These are phyloP conservation scores for Stegodyphus dumicola DNA, from an alignment of 1,140 invertebrate genomes.

Conservation along the genomic window DNA sequence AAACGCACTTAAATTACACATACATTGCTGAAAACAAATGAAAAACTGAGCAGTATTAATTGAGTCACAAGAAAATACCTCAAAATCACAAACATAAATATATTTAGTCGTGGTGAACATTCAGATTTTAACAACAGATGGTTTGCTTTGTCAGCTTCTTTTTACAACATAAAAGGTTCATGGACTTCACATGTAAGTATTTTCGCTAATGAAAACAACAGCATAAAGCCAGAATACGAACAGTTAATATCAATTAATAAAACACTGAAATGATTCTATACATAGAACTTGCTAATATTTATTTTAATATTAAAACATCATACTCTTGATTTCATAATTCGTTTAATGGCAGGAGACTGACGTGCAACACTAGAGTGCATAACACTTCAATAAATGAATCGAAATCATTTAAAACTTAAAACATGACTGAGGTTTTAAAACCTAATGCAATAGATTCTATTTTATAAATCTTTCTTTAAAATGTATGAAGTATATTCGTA, in stretches of 20 bases:
- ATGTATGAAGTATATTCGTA: background rate
- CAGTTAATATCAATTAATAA: conserved; percentile 34
- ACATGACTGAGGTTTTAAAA: no score
- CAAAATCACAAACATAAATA: conserved; percentile 23
- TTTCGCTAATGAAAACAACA: conserved; percentile 49
- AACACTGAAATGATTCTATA: conserved; percentile 60
- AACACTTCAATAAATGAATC: conserved; percentile 24
- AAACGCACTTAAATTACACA: conserved; percentile 57
- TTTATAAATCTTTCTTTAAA: background rate
- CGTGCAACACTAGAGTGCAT: conserved; percentile 40
- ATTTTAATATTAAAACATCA: conserved; percentile 34
- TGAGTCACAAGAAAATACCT: conserved; percentile 41
- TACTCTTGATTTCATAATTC: conserved; percentile 50
- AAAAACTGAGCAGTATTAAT: conserved; percentile 57
- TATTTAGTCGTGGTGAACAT: conserved; percentile 10
- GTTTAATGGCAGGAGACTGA: conserved; percentile 57
- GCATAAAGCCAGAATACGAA: conserved; percentile 24
- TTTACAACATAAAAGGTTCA: conserved; percentile 17
- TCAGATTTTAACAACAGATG: conserved; percentile 13
- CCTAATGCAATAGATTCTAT: no score
- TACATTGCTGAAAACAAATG: conserved; percentile 42
- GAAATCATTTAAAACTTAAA: no score
- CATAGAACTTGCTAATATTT: conserved; percentile 45
- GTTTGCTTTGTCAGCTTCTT: background rate
- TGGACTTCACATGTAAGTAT: conserved; percentile 16